Evolutionary conservation across 1,140 invertebrate genomes (phyloP).

Genomic region (Saccostrea echinata): DNA sequence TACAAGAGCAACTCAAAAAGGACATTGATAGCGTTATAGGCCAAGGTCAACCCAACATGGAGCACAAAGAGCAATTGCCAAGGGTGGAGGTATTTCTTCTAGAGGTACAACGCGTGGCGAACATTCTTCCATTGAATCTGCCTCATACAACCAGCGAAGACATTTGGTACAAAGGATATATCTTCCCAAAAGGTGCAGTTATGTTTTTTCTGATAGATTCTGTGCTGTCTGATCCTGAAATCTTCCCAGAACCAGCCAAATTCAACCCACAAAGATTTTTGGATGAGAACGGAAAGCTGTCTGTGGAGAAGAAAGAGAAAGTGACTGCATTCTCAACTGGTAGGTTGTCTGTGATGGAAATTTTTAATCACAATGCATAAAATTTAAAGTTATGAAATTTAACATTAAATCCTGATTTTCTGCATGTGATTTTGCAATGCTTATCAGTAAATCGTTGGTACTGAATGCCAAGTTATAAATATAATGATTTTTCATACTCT

Average conservation of each 20-base stretch:
- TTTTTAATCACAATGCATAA: too few species aligned
- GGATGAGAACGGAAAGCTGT: conserved; percentile 82
- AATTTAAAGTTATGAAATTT: too few species aligned
- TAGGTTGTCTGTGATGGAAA: neutral
- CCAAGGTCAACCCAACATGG: conserved; percentile 7
- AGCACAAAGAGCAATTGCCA: conserved; percentile 47
- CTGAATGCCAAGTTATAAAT: too few species aligned
- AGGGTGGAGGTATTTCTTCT: conserved; percentile 48
- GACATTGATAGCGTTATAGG: conserved; percentile 55
- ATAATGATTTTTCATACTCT: too few species aligned
- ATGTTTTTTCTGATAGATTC: conserved; percentile 76
- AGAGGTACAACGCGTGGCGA: conserved; percentile 46
- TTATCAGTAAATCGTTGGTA: too few species aligned
- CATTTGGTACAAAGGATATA: conserved; percentile 69
- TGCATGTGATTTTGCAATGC: too few species aligned
- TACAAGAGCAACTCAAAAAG: conserved; percentile 49
- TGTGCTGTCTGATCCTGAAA: conserved; percentile 68
- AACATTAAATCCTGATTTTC: too few species aligned
- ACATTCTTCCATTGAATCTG: conserved; percentile 75
- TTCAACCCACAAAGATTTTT: conserved; percentile 89
- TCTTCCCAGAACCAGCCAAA: conserved; percentile 85
- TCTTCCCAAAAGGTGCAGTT: conserved; percentile 72
- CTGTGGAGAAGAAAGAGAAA: neutral
- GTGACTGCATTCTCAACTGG: neutral
- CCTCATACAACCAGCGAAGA: conserved; percentile 65